Evolutionary conservation across 2,113 vertebrate genomes (phyloP), one percentile per base, ranked within the genome.

Genomic region (Chrysemys picta): DNA sequence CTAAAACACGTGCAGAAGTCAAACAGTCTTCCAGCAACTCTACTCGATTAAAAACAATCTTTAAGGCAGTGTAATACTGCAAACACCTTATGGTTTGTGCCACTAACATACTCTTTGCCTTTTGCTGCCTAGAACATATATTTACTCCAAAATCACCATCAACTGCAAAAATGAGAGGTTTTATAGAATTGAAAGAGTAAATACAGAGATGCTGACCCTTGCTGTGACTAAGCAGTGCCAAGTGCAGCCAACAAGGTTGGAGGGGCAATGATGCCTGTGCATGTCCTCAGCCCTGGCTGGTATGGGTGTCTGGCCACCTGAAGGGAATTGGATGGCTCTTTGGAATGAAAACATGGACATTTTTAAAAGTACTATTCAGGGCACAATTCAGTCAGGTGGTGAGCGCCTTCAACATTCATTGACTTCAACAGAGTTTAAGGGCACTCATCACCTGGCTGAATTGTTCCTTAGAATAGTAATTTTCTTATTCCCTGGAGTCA

Each of bases 101-200:
- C 89, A 89, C 93, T 96, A 96, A 85, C 82, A 86, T 62, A 79
- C 52, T 95, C 89, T 94, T 86, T 95, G 78, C 88, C 88, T 95
- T 97, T 91, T 93, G 52, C 94, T 95, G 54, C 59, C 80, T 88
- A 89, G 81, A 97, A 89, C 92, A 80, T 96, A 50, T 97, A 96
- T 94, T 96, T 97, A 96, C 86, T 90, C 89, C 89, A 90, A 96
- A 95, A 91, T 94, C 95, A 93, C 85, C 0, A 1, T 82, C 94
- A 96, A 95, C 96, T 94, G 92, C 72, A 96, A 91, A 97, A 97
- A 95, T 97, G 93, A 96, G 84, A 12, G 42, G 91, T 89, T 97
- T 78, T 93, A 87, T 87, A 78, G 89, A 87, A 82, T 78, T 82
- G 89, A 87, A 91, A 88, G 90, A 94, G 78, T 89, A 93, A 93